Percentiles rank a stretch among this genome's conserved stretches.
These are phyloP conservation scores for Drosophila seguyi DNA, from an alignment of 1,140 invertebrate species.

Conservation along the genomic window DNA sequence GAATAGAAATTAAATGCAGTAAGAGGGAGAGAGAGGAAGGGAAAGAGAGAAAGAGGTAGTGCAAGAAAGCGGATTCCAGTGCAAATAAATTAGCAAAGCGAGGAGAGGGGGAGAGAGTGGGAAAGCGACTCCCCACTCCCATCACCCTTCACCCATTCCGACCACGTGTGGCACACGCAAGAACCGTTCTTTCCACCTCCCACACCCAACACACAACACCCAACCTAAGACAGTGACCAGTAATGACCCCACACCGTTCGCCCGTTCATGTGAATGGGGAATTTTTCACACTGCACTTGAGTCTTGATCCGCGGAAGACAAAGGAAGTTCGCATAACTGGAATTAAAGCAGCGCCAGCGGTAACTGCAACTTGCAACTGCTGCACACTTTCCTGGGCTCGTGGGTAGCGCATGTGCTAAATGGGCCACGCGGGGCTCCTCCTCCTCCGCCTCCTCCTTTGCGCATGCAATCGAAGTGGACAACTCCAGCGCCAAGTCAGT, in stretches of 20 bases:
- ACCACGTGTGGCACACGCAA: slow-evolving; percentile 73
- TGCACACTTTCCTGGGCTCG: slow-evolving; percentile 46
- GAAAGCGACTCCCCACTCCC: slow-evolving; percentile 25
- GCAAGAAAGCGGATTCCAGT: slow-evolving; percentile 34
- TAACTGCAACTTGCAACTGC: slow-evolving; percentile 17
- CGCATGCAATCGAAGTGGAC: slow-evolving; percentile 77
- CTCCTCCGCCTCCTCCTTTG: slow-evolving; percentile 11
- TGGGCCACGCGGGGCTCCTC: slow-evolving; percentile 55
- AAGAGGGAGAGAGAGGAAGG: slow-evolving; percentile 2
- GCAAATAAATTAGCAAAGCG: slow-evolving; percentile 75
- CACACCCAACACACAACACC: not conserved
- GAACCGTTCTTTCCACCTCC: slow-evolving; percentile 48
- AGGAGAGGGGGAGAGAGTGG: slow-evolving; percentile 45
- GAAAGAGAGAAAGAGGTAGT: not conserved
- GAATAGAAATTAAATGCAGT: slow-evolving; percentile 3
- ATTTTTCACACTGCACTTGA: slow-evolving; percentile 74
- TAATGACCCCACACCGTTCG: slow-evolving; percentile 69
- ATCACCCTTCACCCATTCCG: not conserved
- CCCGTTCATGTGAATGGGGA: slow-evolving; percentile 72
- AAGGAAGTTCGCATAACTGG: slow-evolving; percentile 82
- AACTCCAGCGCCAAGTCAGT: slow-evolving; percentile 54
- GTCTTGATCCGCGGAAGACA: slow-evolving; percentile 55
- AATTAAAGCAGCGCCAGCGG: slow-evolving; percentile 74
- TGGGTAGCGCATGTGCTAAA: slow-evolving; percentile 77
- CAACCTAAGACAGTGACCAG: slow-evolving; percentile 65